Evolutionary conservation across 2,797 vertebrate genomes (phyloP), one percentile per base, ranked within the genome.

Genomic region (Melanotaenia parkinsoni): DNA sequence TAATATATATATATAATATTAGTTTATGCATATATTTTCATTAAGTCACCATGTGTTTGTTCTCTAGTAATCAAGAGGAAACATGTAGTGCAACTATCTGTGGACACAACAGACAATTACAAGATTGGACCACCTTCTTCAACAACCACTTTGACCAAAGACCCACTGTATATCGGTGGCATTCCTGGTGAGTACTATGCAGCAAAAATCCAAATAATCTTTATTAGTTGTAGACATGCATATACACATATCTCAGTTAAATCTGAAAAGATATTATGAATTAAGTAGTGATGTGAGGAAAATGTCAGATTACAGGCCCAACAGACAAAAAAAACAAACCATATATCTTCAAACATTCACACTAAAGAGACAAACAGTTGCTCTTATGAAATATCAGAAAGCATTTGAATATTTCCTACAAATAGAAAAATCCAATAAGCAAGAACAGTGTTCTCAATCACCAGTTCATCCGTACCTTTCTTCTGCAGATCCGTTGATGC

Each of bases 121-220:
- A 94, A 94, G 40, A 92, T 92, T 26, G 94, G 93, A 65, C 91
- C 89, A 51, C 88, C 74, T 11, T 81, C 81, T 5, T 86, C 93
- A 67, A 58, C 59, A 6, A 47, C 69, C 3, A 78, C 86, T 33
- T 74, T 0, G 77, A 90, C 90, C 76, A 93, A 70, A 78, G 90
- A 94, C 70, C 92, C 93, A 3, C 90, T 98, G 11, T 95, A 96
- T 88, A 90, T 99, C 0, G 98, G 97, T 9, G 96, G 95, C 58
- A 77, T 97, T 90, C 96, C 97, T 95, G 96, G 98, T 99, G 93
- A 86, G 81, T 61, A 51, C 61, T 18, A 43, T 13, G 12, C 10
- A 24, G 3, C 4, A 2, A 11, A 2, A 24, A 65, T 18, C 22
- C 20, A 51, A 22, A 10, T 22, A n/a, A 37, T 60, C 24, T 70